Percentiles rank a stretch among this genome's conserved stretches.
phyloP scores from a whole-genome alignment of 2,797 vertebrate genomes.

The Vespertilio murinus region DNA sequence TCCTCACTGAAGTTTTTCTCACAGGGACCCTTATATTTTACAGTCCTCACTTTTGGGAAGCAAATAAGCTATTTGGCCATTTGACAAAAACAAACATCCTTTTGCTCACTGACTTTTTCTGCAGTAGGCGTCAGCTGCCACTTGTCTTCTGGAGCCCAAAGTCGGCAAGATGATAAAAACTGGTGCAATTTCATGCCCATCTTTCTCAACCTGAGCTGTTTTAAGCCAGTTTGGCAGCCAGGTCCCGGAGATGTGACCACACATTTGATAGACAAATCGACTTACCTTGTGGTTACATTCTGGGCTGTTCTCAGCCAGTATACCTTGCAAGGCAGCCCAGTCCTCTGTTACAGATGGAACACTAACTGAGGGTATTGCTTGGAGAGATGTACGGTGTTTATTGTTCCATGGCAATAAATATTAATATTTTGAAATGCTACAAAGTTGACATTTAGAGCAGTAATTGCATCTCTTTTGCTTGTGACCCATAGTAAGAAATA shows the following conservation, averaged over 20 bases:
- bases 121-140: neutral
- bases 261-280: neutral
- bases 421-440: neutral
- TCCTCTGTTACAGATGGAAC: neutral
- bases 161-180: neutral
- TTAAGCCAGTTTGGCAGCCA: neutral
- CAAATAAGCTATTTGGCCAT: slow-evolving; percentile 42
- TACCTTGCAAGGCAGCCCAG: neutral
- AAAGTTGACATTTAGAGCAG: neutral
- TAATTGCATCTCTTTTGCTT: neutral
- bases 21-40: neutral
- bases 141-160: neutral
- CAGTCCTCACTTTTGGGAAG: slow-evolving; percentile 20
- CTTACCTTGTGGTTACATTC: neutral
- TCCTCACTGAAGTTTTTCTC: neutral
- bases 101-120: slow-evolving; percentile 11
- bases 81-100: slow-evolving; percentile 30
- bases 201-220: neutral
- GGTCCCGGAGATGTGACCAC: neutral
- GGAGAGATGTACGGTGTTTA: neutral
- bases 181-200: neutral
- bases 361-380: neutral
- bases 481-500: neutral
- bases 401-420: neutral
- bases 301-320: neutral